Evolutionary conservation across 2,888 invertebrate species (phyloP), one percentile per base, ranked within the genome.

Genomic region (Lepidocyrtoides sp.): DNA sequence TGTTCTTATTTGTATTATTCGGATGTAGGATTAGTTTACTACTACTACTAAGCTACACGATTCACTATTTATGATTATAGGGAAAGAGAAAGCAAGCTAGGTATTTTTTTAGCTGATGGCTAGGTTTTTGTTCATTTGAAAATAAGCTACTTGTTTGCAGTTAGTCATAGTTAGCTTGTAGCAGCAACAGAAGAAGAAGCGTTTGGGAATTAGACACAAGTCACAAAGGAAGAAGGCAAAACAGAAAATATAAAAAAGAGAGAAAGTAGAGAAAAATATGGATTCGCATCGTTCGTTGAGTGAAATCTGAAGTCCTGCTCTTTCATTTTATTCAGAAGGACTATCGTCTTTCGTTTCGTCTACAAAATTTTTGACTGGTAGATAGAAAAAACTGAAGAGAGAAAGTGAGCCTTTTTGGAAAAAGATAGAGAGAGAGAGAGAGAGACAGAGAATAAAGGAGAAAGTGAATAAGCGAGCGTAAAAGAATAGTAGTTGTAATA

Each of bases 211-310:
- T 75, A 54, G 75, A 57, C 54, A 8, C n/a, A 51, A 51, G 66
- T 85, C 85, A 72, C 72, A 86, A 57, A 75, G 75, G 75, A 77
- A 86, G 77, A 63, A 29, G 26, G 26, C 17, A 44, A 10, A 44
- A 23, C 44, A 72, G 23, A n/a, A 23, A 41, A 63, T 51, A 26
- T 57, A 29, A n/a, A 54, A 32, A 57, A 26, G 26, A 57, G 57
- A 32, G 14, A 81, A 17, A 57, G 17, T 17, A 17, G 1, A 81
- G 5, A 20, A 41, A 48, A 48, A 48, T n/a, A 69, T 20, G 26
- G 10, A 60, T 8, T 7, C 12, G 1, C 10, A 60, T 60, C 17
- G 7, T 12, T 7, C 7, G n/a, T 48, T 20, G 20, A 54, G 54
- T 54, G 2, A 20, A 5, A 12, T 7, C 17, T 57, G 29, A 32